Evolutionary conservation across 2,888 invertebrate species (phyloP).

Genomic region (Caenorhabditis imperialis): DNA sequence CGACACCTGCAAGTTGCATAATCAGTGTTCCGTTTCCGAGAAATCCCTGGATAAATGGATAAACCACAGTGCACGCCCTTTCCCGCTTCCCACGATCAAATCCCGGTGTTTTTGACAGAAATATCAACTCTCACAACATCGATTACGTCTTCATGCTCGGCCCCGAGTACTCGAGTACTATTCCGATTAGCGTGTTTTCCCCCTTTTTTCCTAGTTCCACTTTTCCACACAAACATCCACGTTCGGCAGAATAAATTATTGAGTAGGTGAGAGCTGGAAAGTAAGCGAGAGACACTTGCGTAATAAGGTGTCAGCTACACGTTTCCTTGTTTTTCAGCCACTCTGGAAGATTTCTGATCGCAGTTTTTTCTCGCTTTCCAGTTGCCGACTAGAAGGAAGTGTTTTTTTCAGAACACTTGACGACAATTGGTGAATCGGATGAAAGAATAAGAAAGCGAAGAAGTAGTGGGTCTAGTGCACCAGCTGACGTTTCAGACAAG

Average conservation of each 20-base stretch:
- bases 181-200: slow-evolving; percentile 21
- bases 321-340: slow-evolving; percentile 46
- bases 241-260: slow-evolving; percentile 46
- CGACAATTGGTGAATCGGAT: slow-evolving; percentile 14
- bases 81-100: slow-evolving; percentile 10
- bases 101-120: slow-evolving; percentile 3
- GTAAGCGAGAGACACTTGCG: slow-evolving; percentile 13
- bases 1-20: too few species aligned
- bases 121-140: slow-evolving; percentile 22
- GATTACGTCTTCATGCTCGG: slow-evolving; percentile 10
- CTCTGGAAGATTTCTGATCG: slow-evolving; percentile 49
- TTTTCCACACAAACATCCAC: slow-evolving; percentile 27
- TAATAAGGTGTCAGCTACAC: slow-evolving; percentile 53
- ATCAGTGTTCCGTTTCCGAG: too few species aligned
- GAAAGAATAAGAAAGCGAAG: slow-evolving; percentile 10
- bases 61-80: slow-evolving; percentile 25
- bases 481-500: slow-evolving; percentile 48
- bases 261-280: slow-evolving; percentile 11
- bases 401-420: slow-evolving; percentile 47
- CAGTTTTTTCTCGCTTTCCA: too few species aligned
- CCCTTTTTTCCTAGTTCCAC: not conserved
- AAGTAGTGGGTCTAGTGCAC: slow-evolving; percentile 20
- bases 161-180: slow-evolving; percentile 26
- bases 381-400: slow-evolving; percentile 45
- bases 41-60: slow-evolving; percentile 16